phyloP scores from a whole-genome alignment of 92 coral and sea anemone species.

The Porites cylindrica region DNA sequence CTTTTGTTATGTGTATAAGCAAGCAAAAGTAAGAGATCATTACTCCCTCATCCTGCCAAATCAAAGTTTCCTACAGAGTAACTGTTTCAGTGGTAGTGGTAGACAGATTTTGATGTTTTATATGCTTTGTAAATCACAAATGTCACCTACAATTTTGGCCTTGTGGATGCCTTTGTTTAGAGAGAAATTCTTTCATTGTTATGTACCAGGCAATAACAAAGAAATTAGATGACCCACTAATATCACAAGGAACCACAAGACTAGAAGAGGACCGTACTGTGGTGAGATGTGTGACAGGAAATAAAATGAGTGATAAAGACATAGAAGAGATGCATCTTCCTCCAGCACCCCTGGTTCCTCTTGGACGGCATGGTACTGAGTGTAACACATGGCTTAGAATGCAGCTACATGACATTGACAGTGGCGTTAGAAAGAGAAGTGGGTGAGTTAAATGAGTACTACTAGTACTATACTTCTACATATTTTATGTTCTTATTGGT shows the following conservation, averaged over 20 bases:
- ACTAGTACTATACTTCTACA: too few relatives aligned
- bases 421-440: constrained; percentile 89
- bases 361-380: constrained; percentile 91
- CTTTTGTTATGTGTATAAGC: too few relatives aligned
- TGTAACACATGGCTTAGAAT: constrained; percentile 96
- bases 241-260: constrained; percentile 83
- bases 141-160: too few relatives aligned
- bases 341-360: constrained; percentile 91
- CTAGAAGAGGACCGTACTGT: constrained; percentile 83
- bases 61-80: too few relatives aligned
- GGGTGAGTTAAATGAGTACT: constrained; percentile 64
- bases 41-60: too few relatives aligned
- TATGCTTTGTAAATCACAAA: too few relatives aligned
- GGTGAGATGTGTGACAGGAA: constrained; percentile 88
- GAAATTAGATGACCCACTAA: constrained; percentile 84
- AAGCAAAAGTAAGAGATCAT: too few relatives aligned
- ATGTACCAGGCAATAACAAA: constrained; percentile 71
- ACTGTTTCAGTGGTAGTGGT: too few relatives aligned
- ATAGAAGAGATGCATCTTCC: constrained; percentile 82
- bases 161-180: too few relatives aligned
- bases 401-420: constrained; percentile 94
- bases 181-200: too few relatives aligned
- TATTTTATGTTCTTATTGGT: too few relatives aligned
- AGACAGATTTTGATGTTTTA: too few relatives aligned
- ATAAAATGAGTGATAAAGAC: constrained; percentile 67